A percentile compares a stretch with the other conserved stretches of the same genome.
These are phyloP conservation scores for Teleogryllus oceanicus DNA, from an alignment of 2,888 invertebrate species.

Conservation along the genomic window DNA sequence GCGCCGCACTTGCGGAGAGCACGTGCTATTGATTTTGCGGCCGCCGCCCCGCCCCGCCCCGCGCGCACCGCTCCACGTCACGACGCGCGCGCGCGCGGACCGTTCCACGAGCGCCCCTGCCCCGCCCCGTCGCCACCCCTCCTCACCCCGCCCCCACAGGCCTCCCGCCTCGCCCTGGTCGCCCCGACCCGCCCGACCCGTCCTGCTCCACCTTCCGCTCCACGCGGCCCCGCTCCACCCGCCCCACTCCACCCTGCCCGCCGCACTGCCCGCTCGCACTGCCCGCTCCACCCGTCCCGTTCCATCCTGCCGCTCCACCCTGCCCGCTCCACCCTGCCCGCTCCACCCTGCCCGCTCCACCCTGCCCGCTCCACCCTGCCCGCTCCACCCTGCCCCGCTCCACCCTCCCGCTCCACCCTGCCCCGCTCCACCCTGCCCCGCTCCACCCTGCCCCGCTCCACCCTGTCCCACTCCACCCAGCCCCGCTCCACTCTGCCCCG, in stretches of 20 bases:
- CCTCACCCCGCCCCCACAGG: not conserved
- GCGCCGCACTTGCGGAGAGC: not conserved
- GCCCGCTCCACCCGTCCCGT: not conserved
- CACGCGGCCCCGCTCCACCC: no score
- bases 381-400: not conserved
- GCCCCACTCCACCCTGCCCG: no score
- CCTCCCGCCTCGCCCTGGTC: not conserved
- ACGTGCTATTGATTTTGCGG: conserved; percentile 1
- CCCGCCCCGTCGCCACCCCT: not conserved
- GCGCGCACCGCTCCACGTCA: not conserved
- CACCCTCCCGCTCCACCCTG: not conserved
- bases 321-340: not conserved
- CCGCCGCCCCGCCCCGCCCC: not conserved
- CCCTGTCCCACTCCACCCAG: no score
- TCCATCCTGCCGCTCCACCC: not conserved
- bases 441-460: no score
- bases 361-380: not conserved
- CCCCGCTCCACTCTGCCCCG: no score
- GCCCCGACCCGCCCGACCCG: no score
- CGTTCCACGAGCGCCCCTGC: not conserved
- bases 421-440: no score
- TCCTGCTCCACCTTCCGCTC: no score
- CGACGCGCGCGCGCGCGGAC: not conserved
- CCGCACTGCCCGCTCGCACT: no score
- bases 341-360: not conserved